Conservation (phyloP, 2,113 vertebrate genomes). For the Danionella cerebrum region DNA sequence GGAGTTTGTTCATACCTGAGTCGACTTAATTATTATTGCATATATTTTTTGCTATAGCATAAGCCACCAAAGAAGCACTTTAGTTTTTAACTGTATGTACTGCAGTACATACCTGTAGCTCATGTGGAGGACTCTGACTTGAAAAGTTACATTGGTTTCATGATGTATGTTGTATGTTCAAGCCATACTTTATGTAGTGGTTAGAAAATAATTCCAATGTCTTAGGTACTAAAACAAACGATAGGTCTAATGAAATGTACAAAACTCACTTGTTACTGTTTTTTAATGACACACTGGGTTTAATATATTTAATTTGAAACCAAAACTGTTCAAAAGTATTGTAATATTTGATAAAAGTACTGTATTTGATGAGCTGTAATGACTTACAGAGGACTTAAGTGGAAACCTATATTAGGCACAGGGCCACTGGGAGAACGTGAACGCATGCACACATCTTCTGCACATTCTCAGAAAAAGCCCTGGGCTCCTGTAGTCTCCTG, state of each 20-base stretch:
- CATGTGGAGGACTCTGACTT: background rate
- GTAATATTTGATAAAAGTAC: constrained; percentile 4
- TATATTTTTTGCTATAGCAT: background rate
- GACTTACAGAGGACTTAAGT: background rate
- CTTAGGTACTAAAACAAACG: too few species aligned
- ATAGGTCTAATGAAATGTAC: background rate
- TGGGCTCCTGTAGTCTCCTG: background rate
- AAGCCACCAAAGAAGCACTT: background rate
- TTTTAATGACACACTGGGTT: background rate
- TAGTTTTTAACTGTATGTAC: background rate
- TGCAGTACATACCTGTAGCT: background rate
- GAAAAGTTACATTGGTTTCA: constrained; percentile 6
- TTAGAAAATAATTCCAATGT: too few species aligned
- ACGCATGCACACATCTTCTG: background rate
- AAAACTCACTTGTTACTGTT: background rate
- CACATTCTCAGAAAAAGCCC: background rate
- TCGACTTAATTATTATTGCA: background rate
- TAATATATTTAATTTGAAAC: background rate
- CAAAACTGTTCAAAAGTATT: background rate
- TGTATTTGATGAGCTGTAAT: background rate
- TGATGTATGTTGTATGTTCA: background rate
- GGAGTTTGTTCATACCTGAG: background rate
- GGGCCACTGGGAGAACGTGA: background rate
- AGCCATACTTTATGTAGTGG: too few species aligned
- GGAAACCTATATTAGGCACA: background rate